Base-by-base conservation (phyloP, 2,888 invertebrate species). In the Therioaphis trifolii region DNA sequence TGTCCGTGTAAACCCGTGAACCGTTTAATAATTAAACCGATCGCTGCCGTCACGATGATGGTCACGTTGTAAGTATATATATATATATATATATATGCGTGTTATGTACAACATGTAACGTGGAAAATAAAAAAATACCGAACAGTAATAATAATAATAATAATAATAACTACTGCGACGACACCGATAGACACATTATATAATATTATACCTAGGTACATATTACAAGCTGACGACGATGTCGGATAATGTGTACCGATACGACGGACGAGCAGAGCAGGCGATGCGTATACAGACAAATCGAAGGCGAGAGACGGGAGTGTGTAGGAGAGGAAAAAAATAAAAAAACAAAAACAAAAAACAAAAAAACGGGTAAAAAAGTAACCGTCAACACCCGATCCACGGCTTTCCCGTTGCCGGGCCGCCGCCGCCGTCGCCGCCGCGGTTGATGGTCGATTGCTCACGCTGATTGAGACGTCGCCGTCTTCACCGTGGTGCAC, bases 401-500 rank as follows among this genome's bases (percentile, higher is more conserved):
- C 24, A n/a, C 66, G 69, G 21, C 43, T 40, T 21, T 21, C 40
- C 68, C n/a, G n/a, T n/a, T n/a, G 18, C n/a, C 43, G 66, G 14
- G 61, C 27, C n/a, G 18, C 46, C 18, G 24, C 58, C 43, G 69
- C 35, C 46, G 27, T 21, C 68, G 24, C 18, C 75, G 58, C 61
- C 58, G 69, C 72, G 61, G 71, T 72, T 72, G 80, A 79, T 63
- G 80, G 80, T 82, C 71, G 63, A 82, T 82, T 82, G 80, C 80
- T 82, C 80, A 82, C 80, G 61, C 80, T 82, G 80, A 82, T 82
- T 82, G 80, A 82, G 80, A 82, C 72, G 80, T 82, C 80, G 35
- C 11, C 79, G 63, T 15, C 77, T 29, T 24, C 68, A 18, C 7
- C 29, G 21, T 29, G 77, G 40, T 18, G 75, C 75, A n/a, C 75